A percentile compares a stretch with the other conserved stretches of the same genome.
These are phyloP conservation scores for Caenorhabditis imperialis DNA, from an alignment of 2,888 invertebrate genomes.

Conservation along the genomic window DNA sequence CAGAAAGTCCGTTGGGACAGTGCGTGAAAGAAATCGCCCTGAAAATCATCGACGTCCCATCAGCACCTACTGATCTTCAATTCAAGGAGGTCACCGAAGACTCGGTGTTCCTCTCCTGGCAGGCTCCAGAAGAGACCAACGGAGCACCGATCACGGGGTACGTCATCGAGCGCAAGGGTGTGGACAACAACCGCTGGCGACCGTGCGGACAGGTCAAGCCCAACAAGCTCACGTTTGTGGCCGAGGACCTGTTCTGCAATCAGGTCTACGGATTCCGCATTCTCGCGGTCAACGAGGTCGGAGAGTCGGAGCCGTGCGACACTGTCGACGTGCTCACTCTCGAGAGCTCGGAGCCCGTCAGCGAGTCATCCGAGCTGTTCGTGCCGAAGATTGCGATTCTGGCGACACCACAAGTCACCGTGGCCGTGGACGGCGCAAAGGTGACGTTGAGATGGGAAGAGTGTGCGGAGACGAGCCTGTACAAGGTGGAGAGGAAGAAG, in stretches of 20 bases:
- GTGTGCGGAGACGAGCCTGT: slow-evolving; percentile 62
- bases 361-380: slow-evolving; percentile 55
- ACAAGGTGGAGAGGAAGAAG: slow-evolving; percentile 56
- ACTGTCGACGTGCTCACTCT: slow-evolving; percentile 69
- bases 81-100: slow-evolving; percentile 61
- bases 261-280: slow-evolving; percentile 72
- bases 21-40: slow-evolving; percentile 58
- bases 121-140: slow-evolving; percentile 83
- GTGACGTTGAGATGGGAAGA: slow-evolving; percentile 64
- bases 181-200: slow-evolving; percentile 69
- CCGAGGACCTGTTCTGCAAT: slow-evolving; percentile 68
- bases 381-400: slow-evolving; percentile 60
- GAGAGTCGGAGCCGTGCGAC: slow-evolving; percentile 67
- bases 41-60: slow-evolving; percentile 70
- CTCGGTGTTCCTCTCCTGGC: slow-evolving; percentile 77
- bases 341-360: slow-evolving; percentile 50
- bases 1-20: slow-evolving; percentile 54
- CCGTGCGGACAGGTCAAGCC: slow-evolving; percentile 59
- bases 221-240: slow-evolving; percentile 55
- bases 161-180: slow-evolving; percentile 70
- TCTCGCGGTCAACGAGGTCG: slow-evolving; percentile 72
- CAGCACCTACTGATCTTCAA: slow-evolving; percentile 65
- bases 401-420: slow-evolving; percentile 55
- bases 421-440: slow-evolving; percentile 58
- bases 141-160: slow-evolving; percentile 81